A percentile compares a stretch with the other conserved stretches of the same genome.
phyloP scores from a whole-genome alignment of 2,113 vertebrate genomes.

The Nansenia antarctica region DNA sequence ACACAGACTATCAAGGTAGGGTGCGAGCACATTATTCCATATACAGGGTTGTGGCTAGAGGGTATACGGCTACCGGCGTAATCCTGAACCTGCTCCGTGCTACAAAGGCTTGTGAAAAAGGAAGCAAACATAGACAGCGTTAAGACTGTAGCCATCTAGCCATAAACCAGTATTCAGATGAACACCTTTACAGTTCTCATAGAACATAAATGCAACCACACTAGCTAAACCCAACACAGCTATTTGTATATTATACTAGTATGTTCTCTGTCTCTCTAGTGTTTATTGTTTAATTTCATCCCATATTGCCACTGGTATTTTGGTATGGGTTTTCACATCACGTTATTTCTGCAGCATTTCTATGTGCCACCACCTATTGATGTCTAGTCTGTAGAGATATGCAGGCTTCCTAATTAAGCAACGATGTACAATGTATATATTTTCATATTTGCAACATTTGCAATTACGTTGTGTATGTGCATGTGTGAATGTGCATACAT shows the following conservation, averaged over 20 bases:
- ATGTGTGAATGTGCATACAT: background rate
- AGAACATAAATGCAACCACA: too few relatives aligned
- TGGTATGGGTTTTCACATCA: background rate
- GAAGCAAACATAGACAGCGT: too few relatives aligned
- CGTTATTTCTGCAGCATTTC: background rate
- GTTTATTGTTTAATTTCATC: background rate
- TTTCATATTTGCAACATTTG: background rate
- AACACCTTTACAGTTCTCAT: too few relatives aligned
- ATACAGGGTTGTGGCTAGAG: too few relatives aligned
- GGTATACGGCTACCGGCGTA: too few relatives aligned
- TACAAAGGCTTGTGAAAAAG: too few relatives aligned
- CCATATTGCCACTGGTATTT: background rate
- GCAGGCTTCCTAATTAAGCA: background rate
- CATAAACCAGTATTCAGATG: too few relatives aligned
- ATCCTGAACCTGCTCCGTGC: too few relatives aligned
- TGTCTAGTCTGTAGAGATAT: background rate
- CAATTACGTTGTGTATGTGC: background rate
- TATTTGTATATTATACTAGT: too few relatives aligned
- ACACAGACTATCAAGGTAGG: constrained; percentile 64
- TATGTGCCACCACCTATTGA: background rate
- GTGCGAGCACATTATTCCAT: constrained; percentile 1
- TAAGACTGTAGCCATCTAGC: too few relatives aligned
- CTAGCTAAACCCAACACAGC: too few relatives aligned
- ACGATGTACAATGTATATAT: background rate
- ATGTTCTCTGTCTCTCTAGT: background rate